A percentile compares a stretch with the other conserved stretches of the same genome.
These are phyloP conservation scores for Macroglossus sobrinus DNA, from an alignment of 2,113 vertebrate species.

Conservation along the genomic window DNA sequence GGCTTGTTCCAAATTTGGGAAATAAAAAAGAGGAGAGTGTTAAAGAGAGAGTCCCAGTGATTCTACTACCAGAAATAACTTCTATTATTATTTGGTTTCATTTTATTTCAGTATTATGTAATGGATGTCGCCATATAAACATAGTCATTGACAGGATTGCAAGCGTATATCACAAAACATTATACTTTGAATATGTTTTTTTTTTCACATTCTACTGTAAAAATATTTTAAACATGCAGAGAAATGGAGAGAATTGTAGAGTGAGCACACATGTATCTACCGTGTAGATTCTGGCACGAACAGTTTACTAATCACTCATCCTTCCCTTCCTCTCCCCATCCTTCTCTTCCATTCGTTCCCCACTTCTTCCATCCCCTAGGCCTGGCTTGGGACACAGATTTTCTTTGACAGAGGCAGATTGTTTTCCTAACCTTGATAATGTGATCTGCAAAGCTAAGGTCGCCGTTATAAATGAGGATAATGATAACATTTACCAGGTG, in stretches of 20 bases:
- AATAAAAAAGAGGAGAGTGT: neutral
- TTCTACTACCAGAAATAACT: neutral
- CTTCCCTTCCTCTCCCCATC: neutral
- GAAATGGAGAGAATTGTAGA: neutral
- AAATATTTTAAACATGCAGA: neutral
- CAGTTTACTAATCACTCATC: neutral
- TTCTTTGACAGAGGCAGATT: neutral
- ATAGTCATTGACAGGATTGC: neutral
- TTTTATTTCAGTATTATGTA: neutral
- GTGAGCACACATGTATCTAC: neutral
- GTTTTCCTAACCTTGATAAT: neutral
- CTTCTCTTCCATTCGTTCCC: neutral
- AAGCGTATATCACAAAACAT: neutral
- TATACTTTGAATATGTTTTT: neutral
- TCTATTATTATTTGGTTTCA: neutral
- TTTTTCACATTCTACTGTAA: neutral
- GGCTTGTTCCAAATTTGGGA: neutral
- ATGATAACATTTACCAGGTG: neutral
- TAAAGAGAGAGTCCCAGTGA: neutral
- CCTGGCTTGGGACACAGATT: neutral
- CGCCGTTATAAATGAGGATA: neutral
- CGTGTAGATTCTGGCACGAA: neutral
- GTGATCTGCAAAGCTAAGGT: neutral
- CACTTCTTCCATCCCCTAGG: neutral
- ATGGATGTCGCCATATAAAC: neutral